Percentiles rank a stretch among this genome's conserved stretches.
phyloP scores from a whole-genome alignment of 2,888 invertebrate genomes.

The Pterostichus madidus region DNA sequence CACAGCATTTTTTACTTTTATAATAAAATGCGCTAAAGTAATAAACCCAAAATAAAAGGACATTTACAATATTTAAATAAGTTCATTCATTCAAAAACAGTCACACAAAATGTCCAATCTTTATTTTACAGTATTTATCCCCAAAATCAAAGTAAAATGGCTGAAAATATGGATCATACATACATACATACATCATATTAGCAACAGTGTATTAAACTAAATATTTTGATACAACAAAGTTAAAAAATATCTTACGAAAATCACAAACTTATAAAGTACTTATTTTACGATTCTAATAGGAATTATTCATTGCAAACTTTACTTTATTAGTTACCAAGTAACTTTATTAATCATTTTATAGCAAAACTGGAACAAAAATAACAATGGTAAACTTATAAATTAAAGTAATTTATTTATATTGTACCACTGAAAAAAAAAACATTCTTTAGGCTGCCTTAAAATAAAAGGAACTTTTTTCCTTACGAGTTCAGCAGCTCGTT shows the following conservation, averaged over 20 bases:
- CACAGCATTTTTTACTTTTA: conserved; percentile 26
- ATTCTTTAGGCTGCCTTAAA: no score
- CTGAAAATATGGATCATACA: conserved; percentile 32
- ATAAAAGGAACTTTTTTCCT: no score
- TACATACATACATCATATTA: neutral
- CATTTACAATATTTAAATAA: conserved; percentile 22
- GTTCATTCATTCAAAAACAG: neutral
- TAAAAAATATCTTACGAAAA: neutral
- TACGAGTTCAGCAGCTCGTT: no score
- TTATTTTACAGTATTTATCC: conserved; percentile 5
- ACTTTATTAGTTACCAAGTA: no score
- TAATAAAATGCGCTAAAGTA: conserved; percentile 13
- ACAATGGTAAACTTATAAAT: no score
- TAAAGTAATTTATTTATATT: no score
- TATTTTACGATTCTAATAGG: neutral
- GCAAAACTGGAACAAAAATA: no score
- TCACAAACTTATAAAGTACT: neutral
- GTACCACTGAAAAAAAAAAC: no score
- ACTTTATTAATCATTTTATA: no score
- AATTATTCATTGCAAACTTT: no score
- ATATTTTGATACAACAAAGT: conserved; percentile 44
- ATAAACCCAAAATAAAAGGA: conserved; percentile 4
- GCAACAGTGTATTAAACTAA: conserved; percentile 24
- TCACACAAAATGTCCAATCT: neutral
- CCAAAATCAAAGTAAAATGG: conserved; percentile 2